A percentile compares a stretch with the other conserved stretches of the same genome.
Evolutionary conservation across 2,113 vertebrate genomes (phyloP).

Genomic region (Bagarius yarrelli): DNA sequence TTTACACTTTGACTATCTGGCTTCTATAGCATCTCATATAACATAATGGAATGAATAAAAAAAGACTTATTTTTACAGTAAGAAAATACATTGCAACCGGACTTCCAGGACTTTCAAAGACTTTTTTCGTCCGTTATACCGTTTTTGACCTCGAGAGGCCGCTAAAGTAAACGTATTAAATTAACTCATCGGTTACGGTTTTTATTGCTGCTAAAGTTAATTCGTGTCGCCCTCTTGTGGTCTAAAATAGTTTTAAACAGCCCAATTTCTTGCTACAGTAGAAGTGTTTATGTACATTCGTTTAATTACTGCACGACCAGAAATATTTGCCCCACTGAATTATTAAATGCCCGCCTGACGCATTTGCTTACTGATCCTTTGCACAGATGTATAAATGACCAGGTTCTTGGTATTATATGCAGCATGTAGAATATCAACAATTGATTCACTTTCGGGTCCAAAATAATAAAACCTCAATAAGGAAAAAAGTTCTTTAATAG

Average conservation of each 20-base stretch:
- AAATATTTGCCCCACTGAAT: background rate
- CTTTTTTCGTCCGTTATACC: background rate
- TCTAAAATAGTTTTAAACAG: background rate
- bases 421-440: background rate
- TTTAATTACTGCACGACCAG: background rate
- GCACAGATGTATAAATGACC: background rate
- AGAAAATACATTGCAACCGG: background rate
- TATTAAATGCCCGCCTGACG: background rate
- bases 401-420: background rate
- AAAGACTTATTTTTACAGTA: fast-evolving
- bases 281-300: no score
- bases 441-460: background rate
- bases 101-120: no score
- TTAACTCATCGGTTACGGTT: background rate
- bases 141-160: background rate
- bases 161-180: background rate
- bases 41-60: no score
- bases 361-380: background rate
- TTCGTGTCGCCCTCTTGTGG: slow-evolving; percentile 25
- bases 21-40: background rate
- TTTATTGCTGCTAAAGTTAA: background rate
- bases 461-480: slow-evolving; percentile 58
- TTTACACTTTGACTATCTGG: background rate
- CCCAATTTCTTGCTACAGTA: no score
- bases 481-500: slow-evolving; percentile 85